phyloP scores from a whole-genome alignment of 2,888 invertebrate genomes.

The Seladonia tumulorum region DNA sequence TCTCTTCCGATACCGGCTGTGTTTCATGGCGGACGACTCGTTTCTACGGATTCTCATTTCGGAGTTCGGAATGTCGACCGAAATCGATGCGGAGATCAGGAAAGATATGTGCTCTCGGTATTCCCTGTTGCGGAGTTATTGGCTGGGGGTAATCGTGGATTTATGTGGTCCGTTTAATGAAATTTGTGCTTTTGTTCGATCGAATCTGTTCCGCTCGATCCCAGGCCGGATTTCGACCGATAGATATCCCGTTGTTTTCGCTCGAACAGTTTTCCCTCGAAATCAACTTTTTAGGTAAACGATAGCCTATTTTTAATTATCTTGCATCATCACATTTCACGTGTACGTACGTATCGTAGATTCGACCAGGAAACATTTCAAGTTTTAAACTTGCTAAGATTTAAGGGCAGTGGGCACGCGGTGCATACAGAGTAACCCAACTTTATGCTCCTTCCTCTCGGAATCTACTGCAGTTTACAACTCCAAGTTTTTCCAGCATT shows the following conservation, averaged over 20 bases:
- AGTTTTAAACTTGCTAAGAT: no score
- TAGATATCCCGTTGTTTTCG: constrained; percentile 23
- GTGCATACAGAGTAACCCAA: no score
- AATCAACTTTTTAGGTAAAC: neutral
- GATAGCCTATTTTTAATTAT: no score
- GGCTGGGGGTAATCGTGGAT: constrained; percentile 48
- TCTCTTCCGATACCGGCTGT: neutral
- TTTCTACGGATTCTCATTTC: constrained; percentile 20
- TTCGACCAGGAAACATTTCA: no score
- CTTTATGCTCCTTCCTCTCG: no score
- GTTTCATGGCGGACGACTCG: constrained; percentile 8
- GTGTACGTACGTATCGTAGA: no score
- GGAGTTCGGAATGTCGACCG: constrained; percentile 22
- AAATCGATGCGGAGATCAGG: constrained; percentile 49
- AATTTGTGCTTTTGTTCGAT: constrained; percentile 44
- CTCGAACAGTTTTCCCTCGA: neutral
- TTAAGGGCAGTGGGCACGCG: no score
- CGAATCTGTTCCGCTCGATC: neutral
- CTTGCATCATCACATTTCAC: no score
- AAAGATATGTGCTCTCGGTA: constrained; percentile 40
- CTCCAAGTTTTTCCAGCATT: no score
- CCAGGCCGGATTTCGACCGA: neutral
- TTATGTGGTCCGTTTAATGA: constrained; percentile 52
- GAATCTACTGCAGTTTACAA: no score
- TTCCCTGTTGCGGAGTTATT: constrained; percentile 48